Evolutionary conservation across 2,797 vertebrate genomes (phyloP).

Genomic region (Argyrosomus regius): DNA sequence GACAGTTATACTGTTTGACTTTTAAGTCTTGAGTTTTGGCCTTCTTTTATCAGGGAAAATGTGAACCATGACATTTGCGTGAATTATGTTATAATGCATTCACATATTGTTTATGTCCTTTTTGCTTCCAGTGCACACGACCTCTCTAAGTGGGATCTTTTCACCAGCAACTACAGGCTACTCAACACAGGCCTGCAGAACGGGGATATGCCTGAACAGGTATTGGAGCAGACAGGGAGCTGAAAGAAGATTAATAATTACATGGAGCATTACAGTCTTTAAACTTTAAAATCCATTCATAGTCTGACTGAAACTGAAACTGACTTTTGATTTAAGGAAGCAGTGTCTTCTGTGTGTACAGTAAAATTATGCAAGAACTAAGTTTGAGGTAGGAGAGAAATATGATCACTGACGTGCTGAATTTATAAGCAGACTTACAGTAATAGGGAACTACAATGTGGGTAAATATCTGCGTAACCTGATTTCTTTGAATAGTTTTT

Average conservation of each 20-base stretch:
- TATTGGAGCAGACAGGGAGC: conserved; percentile 59
- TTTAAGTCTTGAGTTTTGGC: neutral
- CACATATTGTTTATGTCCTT: conserved; percentile 28
- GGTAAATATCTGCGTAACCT: neutral
- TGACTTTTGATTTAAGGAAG: neutral
- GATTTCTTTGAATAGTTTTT: neutral
- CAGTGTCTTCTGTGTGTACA: neutral
- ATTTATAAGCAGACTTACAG: neutral
- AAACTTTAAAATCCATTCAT: neutral
- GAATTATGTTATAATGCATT: neutral
- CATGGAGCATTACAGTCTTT: neutral
- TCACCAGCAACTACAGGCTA: conserved; percentile 96
- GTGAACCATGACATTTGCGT: neutral
- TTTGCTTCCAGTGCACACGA: conserved; percentile 91
- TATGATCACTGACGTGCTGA: neutral
- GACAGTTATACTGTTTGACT: neutral
- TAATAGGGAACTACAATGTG: no score
- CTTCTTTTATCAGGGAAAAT: neutral
- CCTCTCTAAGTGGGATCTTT: conserved; percentile 97
- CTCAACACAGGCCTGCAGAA: conserved; percentile 97
- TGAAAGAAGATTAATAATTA: conserved; percentile 10
- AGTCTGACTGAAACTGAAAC: neutral
- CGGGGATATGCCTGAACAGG: conserved; percentile 99
- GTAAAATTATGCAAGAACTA: neutral
- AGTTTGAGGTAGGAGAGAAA: neutral